Percentiles rank a stretch among this genome's conserved stretches.
phyloP scores from a whole-genome alignment of 2,888 invertebrate species.

The Eristalis intricaria region DNA sequence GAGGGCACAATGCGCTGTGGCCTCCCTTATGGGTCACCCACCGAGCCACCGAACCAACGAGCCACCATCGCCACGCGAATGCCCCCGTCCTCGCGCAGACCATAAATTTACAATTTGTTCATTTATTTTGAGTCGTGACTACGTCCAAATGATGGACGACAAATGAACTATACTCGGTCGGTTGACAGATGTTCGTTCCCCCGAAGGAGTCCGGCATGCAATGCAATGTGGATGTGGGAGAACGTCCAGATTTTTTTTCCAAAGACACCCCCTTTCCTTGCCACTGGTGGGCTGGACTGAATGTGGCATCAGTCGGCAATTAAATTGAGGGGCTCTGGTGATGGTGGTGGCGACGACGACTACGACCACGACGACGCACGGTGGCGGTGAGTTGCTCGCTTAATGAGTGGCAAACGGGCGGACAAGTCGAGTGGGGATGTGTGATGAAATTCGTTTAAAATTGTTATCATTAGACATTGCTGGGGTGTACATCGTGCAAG shows the following conservation, averaged over 20 bases:
- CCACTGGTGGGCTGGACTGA: neutral
- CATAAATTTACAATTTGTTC: slow-evolving; percentile 55
- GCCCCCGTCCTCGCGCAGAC: slow-evolving; percentile 19
- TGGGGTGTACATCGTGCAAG: neutral
- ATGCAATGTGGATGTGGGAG: slow-evolving; percentile 63
- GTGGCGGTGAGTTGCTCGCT: neutral
- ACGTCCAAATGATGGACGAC: slow-evolving; percentile 52
- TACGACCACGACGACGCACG: neutral
- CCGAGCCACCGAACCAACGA: neutral
- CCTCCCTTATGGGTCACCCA: slow-evolving; percentile 51
- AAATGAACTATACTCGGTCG: neutral
- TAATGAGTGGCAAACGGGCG: slow-evolving; percentile 24
- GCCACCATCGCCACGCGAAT: too few relatives aligned
- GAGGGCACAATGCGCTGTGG: slow-evolving; percentile 30
- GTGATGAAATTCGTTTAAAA: slow-evolving; percentile 71
- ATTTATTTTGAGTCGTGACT: slow-evolving; percentile 68
- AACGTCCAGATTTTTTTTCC: slow-evolving; percentile 66
- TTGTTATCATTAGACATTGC: slow-evolving; percentile 58
- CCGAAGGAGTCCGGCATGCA: slow-evolving; percentile 38
- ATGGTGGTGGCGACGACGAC: slow-evolving; percentile 34
- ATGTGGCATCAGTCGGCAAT: slow-evolving; percentile 49
- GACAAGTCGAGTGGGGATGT: slow-evolving; percentile 41
- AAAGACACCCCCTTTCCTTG: slow-evolving; percentile 8
- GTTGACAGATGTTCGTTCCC: slow-evolving; percentile 66
- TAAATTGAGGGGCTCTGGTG: slow-evolving; percentile 41